A percentile compares a stretch with the other conserved stretches of the same genome.
Evolutionary conservation across 2,113 vertebrate species (phyloP).

Genomic region (Mus pahari): DNA sequence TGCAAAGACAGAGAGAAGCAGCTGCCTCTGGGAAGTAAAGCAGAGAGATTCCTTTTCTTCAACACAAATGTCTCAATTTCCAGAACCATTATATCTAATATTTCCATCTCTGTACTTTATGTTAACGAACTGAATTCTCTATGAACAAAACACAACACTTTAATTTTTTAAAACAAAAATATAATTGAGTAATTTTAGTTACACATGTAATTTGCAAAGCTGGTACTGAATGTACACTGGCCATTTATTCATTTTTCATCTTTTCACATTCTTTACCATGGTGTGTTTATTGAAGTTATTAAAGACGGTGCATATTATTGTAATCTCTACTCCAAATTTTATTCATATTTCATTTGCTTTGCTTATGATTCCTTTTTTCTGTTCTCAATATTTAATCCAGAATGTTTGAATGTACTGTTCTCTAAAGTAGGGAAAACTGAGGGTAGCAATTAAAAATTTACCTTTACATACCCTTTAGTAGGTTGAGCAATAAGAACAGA

Average conservation of each 20-base stretch:
- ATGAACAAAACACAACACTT: neutral
- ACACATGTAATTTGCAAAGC: neutral
- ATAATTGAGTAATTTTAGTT: neutral
- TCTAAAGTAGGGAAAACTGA: neutral
- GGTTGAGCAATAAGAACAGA: neutral
- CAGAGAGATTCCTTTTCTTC: neutral
- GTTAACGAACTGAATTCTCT: neutral
- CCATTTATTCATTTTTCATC: neutral
- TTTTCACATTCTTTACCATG: neutral
- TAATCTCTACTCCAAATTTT: neutral
- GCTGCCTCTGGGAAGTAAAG: neutral
- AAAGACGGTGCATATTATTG: neutral
- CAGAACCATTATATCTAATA: neutral
- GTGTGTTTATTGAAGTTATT: neutral
- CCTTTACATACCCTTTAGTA: neutral
- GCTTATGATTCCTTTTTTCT: neutral
- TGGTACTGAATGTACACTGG: neutral
- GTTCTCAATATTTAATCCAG: neutral
- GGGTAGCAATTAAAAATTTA: neutral
- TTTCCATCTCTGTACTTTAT: neutral
- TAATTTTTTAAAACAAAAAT: neutral
- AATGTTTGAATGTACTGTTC: neutral
- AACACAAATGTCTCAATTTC: neutral
- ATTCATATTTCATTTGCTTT: neutral
- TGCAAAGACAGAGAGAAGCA: conserved; percentile 45